phyloP scores from a whole-genome alignment of 2,113 vertebrate genomes.

The Toxostoma redivivum region DNA sequence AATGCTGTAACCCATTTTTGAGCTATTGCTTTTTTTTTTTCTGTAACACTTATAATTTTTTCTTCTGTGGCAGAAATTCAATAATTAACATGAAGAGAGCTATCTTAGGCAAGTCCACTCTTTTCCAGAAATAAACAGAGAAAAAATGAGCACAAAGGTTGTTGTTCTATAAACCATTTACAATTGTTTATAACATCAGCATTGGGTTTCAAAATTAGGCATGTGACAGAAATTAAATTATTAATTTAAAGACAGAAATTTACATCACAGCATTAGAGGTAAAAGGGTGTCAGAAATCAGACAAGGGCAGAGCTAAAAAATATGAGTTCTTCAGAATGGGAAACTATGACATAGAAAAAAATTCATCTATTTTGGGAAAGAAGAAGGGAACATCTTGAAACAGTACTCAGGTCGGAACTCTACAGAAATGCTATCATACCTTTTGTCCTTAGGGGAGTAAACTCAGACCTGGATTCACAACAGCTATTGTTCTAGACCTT shows the following conservation, averaged over 20 bases:
- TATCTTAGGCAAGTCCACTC: not conserved
- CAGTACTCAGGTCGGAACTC: not conserved
- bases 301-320: not conserved
- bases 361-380: not conserved
- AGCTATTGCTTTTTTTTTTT: not conserved
- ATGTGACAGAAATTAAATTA: too few species aligned
- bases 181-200: not conserved
- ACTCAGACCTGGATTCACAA: not conserved
- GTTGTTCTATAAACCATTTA: not conserved
- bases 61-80: not conserved
- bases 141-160: not conserved
- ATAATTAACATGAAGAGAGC: not conserved
- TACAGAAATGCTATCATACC: not conserved
- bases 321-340: not conserved
- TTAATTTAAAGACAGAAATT: not conserved
- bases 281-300: not conserved
- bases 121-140: constrained; percentile 5
- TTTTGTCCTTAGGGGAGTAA: not conserved
- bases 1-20: not conserved
- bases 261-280: not conserved
- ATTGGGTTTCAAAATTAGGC: not conserved
- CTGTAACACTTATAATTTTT: not conserved
- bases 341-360: not conserved
- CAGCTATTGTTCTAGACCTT: not conserved
- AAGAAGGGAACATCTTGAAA: not conserved